Evolutionary conservation across 2,113 vertebrate species (phyloP).

Genomic region (Anseranas semipalmata): DNA sequence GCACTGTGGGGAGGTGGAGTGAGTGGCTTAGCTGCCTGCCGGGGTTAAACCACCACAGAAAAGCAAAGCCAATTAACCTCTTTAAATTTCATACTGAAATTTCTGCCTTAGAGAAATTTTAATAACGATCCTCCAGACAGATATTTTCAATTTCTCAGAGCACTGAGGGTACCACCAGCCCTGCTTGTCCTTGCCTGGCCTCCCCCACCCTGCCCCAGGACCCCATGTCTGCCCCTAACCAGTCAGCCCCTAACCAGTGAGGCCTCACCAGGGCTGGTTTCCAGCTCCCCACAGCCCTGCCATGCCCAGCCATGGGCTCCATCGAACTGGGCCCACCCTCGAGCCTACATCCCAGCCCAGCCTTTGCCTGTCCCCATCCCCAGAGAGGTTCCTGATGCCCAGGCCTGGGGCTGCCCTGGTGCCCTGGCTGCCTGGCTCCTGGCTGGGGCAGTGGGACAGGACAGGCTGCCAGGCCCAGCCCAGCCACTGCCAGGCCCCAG

Average conservation of each 20-base stretch:
- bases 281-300: too few species aligned
- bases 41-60: too few species aligned
- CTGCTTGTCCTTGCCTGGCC: rapidly evolving
- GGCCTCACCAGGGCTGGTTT: not conserved
- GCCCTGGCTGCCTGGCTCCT: not conserved
- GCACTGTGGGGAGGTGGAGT: too few species aligned
- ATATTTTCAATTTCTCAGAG: not conserved
- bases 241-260: too few species aligned
- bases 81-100: not conserved
- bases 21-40: too few species aligned
- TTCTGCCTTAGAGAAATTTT: not conserved
- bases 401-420: not conserved
- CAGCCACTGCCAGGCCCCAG: rapidly evolving
- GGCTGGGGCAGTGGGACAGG: not conserved
- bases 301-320: too few species aligned
- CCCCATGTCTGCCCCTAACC: not conserved
- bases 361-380: not conserved
- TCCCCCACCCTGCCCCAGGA: not conserved
- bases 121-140: not conserved
- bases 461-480: not conserved
- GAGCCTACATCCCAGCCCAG: not conserved
- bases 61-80: not conserved
- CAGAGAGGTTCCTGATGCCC: not conserved
- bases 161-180: not conserved
- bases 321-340: too few species aligned